phyloP scores from a whole-genome alignment of 53 echinoderm and acorn worm genomes.

The Luidia sarsii region DNA sequence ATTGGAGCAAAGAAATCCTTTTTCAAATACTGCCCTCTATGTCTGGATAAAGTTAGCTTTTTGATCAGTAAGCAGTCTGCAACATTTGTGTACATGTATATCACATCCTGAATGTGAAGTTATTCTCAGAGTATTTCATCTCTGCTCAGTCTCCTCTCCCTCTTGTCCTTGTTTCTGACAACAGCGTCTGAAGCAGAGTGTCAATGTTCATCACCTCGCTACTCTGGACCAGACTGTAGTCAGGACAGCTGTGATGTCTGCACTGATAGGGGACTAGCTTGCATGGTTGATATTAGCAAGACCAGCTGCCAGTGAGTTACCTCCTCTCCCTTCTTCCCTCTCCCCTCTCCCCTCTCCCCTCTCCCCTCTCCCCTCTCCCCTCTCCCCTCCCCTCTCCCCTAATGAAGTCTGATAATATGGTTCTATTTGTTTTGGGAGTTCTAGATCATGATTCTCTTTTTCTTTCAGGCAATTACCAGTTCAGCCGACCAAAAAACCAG shows the following conservation, averaged over 20 bases:
- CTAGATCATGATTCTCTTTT: no score
- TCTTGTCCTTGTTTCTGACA: neutral
- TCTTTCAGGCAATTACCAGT: no score
- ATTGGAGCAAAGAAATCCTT: neutral
- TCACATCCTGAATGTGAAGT: neutral
- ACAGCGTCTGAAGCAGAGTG: constrained; percentile 47
- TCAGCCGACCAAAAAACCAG: no score
- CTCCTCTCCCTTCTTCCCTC: no score
- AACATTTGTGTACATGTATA: neutral
- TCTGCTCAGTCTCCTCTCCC: neutral
- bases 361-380: no score
- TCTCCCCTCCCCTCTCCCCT: no score
- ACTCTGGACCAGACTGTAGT: constrained; percentile 44
- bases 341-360: no score
- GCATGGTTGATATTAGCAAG: neutral
- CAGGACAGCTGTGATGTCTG: constrained; percentile 35
- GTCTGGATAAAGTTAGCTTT: neutral
- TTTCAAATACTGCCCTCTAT: neutral
- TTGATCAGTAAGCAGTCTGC: no score
- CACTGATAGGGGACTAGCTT: neutral
- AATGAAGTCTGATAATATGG: no score
- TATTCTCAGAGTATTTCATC: neutral
- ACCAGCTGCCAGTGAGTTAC: constrained; percentile 57
- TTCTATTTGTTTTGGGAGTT: no score
- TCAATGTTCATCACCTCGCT: constrained; percentile 41